phyloP scores from a whole-genome alignment of 2,888 invertebrate species.

The Drosophila paracracens region DNA sequence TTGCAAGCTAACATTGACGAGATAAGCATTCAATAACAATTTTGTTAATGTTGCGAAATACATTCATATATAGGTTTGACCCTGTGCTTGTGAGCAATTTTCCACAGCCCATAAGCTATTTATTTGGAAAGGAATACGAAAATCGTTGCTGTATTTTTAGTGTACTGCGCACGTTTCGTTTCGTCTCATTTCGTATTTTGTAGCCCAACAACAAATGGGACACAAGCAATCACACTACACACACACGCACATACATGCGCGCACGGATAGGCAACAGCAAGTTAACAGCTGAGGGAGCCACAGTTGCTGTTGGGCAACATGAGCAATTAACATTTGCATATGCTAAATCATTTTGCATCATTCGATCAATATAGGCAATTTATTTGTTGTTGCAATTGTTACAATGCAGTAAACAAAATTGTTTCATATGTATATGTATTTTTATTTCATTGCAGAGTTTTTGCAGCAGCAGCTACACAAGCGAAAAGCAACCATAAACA shows the following conservation, averaged over 20 bases:
- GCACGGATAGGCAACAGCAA: constrained; percentile 34
- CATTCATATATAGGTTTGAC: too few relatives aligned
- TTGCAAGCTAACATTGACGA: not conserved
- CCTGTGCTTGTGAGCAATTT: constrained; percentile 7
- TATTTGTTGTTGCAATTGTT: not conserved
- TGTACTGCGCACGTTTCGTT: constrained; percentile 60
- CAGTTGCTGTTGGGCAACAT: constrained; percentile 36
- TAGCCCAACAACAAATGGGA: constrained; percentile 25
- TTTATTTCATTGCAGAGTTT: constrained; percentile 44
- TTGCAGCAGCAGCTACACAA: constrained; percentile 43
- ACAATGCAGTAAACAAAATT: constrained; percentile 9
- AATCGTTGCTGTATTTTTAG: constrained; percentile 38
- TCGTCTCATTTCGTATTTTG: constrained; percentile 37
- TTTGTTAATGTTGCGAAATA: constrained; percentile 1
- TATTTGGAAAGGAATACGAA: constrained; percentile 28
- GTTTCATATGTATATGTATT: constrained; percentile 24
- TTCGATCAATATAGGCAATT: constrained; percentile 2
- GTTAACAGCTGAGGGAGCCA: constrained; percentile 44
- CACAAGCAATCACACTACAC: constrained; percentile 2
- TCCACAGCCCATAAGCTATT: constrained; percentile 28
- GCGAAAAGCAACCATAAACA: constrained; percentile 24
- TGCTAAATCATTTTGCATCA: constrained; percentile 13
- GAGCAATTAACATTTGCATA: constrained; percentile 48
- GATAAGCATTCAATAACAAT: constrained; percentile 27
- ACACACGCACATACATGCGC: constrained; percentile 9